Evolutionary conservation across 1,140 invertebrate species (phyloP).

Genomic region (Grapholita molesta): DNA sequence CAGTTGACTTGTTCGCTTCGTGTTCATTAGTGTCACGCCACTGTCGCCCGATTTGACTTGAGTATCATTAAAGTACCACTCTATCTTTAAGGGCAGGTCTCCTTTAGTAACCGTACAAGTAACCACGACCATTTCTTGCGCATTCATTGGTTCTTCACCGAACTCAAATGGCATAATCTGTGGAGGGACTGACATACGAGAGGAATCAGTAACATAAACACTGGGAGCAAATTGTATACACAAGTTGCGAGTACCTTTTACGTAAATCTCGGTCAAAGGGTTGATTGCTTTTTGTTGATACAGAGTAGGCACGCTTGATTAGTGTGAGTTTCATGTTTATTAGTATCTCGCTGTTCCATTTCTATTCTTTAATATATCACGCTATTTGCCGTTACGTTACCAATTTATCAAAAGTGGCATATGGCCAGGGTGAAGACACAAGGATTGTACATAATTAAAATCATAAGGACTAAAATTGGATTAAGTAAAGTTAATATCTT

Average conservation of each 20-base stretch:
- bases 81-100: conserved; percentile 81
- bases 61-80: conserved; percentile 80
- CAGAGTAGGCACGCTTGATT: conserved; percentile 84
- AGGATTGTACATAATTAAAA: conserved; percentile 73
- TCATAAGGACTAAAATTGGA: conserved; percentile 8
- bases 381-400: conserved; percentile 76
- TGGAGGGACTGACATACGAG: conserved; percentile 76
- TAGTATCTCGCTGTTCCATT: conserved; percentile 64
- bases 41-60: conserved; percentile 64
- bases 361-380: conserved; percentile 70
- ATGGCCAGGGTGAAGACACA: conserved; percentile 80
- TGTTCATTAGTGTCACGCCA: conserved; percentile 81
- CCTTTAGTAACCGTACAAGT: conserved; percentile 81
- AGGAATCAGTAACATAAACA: background rate
- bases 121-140: conserved; percentile 79
- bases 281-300: no score
- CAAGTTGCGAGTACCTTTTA: conserved; percentile 77
- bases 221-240: conserved; percentile 7
- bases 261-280: conserved; percentile 79
- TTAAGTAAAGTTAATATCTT: background rate
- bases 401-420: conserved; percentile 77
- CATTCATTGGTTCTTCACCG: conserved; percentile 77
- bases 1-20: conserved; percentile 83
- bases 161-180: conserved; percentile 81
- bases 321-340: conserved; percentile 73